Conservation (phyloP, 2,113 vertebrate species). For the Amblyopsis rosae region DNA sequence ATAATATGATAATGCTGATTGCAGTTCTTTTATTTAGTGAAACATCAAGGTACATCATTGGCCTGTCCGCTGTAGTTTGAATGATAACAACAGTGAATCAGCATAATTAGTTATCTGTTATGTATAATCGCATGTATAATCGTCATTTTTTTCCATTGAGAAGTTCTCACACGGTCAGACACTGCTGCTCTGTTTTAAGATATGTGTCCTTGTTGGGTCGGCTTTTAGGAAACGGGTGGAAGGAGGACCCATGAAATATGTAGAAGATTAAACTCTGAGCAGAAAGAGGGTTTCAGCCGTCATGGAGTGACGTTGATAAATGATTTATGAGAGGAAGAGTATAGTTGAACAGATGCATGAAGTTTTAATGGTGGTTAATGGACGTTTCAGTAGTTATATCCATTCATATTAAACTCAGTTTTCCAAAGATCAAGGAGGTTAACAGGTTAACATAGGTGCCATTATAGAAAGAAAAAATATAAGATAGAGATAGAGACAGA, state of each 20-base stretch:
- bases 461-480: too few relatives aligned
- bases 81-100: background rate
- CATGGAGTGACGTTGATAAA: constrained; percentile 47
- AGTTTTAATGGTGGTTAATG: too few relatives aligned
- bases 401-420: too few relatives aligned
- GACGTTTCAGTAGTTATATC: too few relatives aligned
- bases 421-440: too few relatives aligned
- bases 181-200: constrained; percentile 13
- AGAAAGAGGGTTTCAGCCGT: constrained; percentile 38
- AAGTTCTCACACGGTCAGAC: background rate
- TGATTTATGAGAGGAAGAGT: constrained; percentile 40
- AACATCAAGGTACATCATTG: background rate
- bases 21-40: background rate
- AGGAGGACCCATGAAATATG: constrained; percentile 59
- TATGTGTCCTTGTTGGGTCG: constrained; percentile 13
- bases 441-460: too few relatives aligned
- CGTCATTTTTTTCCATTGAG: constrained; percentile 14
- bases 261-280: constrained; percentile 55
- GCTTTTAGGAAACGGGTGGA: constrained; percentile 57
- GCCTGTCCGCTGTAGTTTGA: background rate
- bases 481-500: background rate
- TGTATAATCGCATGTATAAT: background rate
- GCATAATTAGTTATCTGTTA: constrained; percentile 18
- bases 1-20: background rate
- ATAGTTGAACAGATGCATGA: too few relatives aligned